Evolutionary conservation across 2,888 invertebrate genomes (phyloP).

Genomic region (Nebria brevicollis): DNA sequence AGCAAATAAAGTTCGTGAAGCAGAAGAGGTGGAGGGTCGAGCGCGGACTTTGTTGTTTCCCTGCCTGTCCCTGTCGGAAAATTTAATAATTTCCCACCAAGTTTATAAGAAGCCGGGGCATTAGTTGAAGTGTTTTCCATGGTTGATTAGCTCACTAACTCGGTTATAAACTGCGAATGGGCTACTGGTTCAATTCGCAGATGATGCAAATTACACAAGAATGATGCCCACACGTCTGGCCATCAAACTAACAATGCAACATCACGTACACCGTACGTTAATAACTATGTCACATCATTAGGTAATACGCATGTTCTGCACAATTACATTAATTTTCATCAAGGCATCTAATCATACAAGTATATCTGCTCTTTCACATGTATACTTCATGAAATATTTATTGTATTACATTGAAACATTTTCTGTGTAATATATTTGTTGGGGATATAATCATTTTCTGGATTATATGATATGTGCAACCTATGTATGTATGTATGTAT

Average conservation of each 20-base stretch:
- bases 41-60: constrained; percentile 43
- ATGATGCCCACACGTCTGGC: constrained; percentile 22
- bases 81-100: constrained; percentile 42
- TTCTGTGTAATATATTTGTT: no score
- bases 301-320: not conserved
- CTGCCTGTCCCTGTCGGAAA: constrained; percentile 36
- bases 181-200: constrained; percentile 43
- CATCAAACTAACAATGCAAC: not conserved
- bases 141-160: constrained; percentile 45
- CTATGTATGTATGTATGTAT: no score
- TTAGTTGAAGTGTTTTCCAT: constrained; percentile 44
- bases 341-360: not conserved
- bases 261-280: not conserved
- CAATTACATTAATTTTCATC: not conserved
- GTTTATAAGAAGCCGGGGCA: constrained; percentile 44
- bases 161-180: constrained; percentile 45
- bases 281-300: not conserved
- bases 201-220: constrained; percentile 41
- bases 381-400: no score
- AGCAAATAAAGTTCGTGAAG: constrained; percentile 40
- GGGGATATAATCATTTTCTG: no score
- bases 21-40: constrained; percentile 17
- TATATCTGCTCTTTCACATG: no score
- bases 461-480: no score
- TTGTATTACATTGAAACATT: no score